phyloP scores from a whole-genome alignment of 2,888 invertebrate genomes.

The Tethea ocularis region DNA sequence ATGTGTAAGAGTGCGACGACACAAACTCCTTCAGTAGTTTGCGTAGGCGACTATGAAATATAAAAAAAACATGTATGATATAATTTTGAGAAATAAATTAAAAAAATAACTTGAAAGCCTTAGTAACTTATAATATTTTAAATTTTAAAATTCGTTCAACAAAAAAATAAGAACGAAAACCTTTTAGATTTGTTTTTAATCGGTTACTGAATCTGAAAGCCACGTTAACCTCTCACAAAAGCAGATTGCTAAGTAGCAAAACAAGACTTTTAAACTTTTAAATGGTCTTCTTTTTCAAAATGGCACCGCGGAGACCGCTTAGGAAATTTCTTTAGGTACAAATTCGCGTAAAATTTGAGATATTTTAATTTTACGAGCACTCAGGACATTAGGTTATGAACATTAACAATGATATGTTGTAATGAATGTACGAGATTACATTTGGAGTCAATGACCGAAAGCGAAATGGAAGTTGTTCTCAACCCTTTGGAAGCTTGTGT shows the following conservation, averaged over 20 bases:
- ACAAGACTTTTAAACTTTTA: conserved; percentile 3
- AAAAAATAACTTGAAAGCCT: no score
- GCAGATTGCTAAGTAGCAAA: conserved; percentile 8
- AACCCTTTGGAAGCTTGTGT: conserved; percentile 2
- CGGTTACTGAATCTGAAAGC: conserved; percentile 6
- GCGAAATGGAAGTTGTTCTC: conserved; percentile 1
- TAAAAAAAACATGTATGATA: no score
- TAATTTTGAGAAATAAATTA: no score
- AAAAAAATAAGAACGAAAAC: not conserved
- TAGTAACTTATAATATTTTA: no score
- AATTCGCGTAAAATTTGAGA: not conserved
- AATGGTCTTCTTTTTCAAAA: not conserved
- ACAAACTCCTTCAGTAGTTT: no score
- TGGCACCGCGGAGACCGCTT: conserved; percentile 7
- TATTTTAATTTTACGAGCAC: conserved; percentile 20
- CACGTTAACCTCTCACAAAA: conserved; percentile 4
- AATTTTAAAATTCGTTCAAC: not conserved
- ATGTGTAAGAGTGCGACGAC: no score
- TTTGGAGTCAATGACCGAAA: conserved; percentile 3
- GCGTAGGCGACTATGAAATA: no score
- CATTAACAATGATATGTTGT: conserved; percentile 18
- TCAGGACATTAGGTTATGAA: conserved; percentile 19
- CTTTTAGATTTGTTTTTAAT: conserved; percentile 6
- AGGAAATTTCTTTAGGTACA: conserved; percentile 4
- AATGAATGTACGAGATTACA: conserved; percentile 6